Conservation (phyloP, 2,797 vertebrate genomes). For the Chloroceryle inda region DNA sequence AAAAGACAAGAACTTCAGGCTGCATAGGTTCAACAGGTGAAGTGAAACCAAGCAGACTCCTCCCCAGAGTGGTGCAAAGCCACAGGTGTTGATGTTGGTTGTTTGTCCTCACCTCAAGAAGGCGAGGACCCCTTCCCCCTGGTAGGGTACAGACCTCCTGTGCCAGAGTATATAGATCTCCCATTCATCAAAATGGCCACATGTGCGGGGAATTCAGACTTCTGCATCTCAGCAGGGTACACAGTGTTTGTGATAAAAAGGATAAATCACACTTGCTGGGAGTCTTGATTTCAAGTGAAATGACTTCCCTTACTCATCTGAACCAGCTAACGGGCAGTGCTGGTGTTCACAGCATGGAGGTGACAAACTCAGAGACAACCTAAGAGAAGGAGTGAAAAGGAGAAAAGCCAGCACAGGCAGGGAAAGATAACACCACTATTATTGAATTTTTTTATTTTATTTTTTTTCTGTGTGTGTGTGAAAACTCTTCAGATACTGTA, state of each 20-base stretch:
- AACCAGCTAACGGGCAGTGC: not conserved
- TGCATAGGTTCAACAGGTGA: not conserved
- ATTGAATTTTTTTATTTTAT: not conserved
- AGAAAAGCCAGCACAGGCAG: not conserved
- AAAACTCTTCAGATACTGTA: not conserved
- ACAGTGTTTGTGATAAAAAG: accelerated
- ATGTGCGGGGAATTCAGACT: accelerated
- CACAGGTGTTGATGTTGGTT: not conserved
- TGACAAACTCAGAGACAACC: not conserved
- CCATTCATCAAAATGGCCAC: accelerated
- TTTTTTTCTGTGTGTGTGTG: not conserved
- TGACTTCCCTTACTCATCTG: not conserved
- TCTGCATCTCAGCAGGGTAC: not conserved
- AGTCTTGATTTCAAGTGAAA: not conserved
- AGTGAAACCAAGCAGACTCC: not conserved
- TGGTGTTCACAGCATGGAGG: not conserved
- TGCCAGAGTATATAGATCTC: accelerated
- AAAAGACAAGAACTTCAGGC: not conserved
- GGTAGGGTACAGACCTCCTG: accelerated
- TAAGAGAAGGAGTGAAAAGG: not conserved
- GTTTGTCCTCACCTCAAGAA: not conserved
- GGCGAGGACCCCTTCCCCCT: accelerated
- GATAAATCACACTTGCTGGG: not conserved
- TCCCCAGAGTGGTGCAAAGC: not conserved
- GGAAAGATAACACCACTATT: not conserved